Base-by-base conservation (phyloP, 2,888 invertebrate genomes). In the Hemaris fuciformis region DNA sequence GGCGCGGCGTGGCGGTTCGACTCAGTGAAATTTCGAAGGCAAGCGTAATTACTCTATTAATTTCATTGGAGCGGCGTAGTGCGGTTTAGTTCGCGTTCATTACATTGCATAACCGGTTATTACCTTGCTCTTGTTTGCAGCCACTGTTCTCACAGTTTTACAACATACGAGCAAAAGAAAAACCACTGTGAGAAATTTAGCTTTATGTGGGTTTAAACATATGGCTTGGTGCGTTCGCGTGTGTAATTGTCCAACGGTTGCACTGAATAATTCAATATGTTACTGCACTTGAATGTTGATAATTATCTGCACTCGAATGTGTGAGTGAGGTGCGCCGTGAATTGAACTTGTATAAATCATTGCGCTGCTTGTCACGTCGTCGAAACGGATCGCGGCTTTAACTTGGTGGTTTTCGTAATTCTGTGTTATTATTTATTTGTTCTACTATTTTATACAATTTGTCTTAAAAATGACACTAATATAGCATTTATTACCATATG, bases 41-140 rank as follows among this genome's bases (percentile, higher is more conserved):
- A 73, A 76, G 75, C 69, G 66, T 81, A 85, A 84, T 87, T 77
- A 81, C 81, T 83, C 80, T 83, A 85, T 83, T 81, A 85, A 82
- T 82, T 81, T 77, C 73, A 77, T 75, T 71, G 73, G 68, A 71
- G 66, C 70, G 66, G 72, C 68, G 66, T 66, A 69, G 70, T 71
- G 73, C 69, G 74, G 76, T 74, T 79, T 73, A 75, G 76, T 75
- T 79, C 74, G 76, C 71, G 83, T 77, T 75, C 74, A 76, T 77
- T 81, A 71, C 70, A 71, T 86, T 87, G 80, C 86, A 83, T 82
- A 86, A 87, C 84, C 73, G 76, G 81, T 87, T 84, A 81, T 84
- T 84, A 82, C 79, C 81, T 77, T 77, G 83, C 82, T 83, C 83
- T 84, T 84, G 81, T 84, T 85, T 80, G 77, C 75, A 75, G 70